Conservation (phyloP, 2,888 invertebrate species). For the Acronicta leporina region DNA sequence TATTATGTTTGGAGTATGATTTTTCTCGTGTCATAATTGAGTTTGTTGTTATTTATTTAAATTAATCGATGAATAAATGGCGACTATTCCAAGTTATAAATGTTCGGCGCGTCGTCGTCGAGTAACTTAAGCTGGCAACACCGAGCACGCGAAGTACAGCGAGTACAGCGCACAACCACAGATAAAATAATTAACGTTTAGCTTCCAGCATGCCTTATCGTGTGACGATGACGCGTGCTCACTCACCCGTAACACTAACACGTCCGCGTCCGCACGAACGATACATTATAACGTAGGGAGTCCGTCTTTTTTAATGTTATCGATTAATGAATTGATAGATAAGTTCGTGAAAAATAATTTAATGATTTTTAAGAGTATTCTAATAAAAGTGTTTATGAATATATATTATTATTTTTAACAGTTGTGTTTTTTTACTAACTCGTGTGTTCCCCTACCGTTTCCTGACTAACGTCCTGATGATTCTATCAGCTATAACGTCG, state of each 20-base stretch:
- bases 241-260: conserved; percentile 57
- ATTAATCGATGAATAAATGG: conserved; percentile 80
- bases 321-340: conserved; percentile 86
- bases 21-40: conserved; percentile 85
- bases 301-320: conserved; percentile 84
- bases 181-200: not conserved
- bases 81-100: conserved; percentile 67
- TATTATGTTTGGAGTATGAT: conserved; percentile 83
- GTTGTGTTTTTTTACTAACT: conserved; percentile 86
- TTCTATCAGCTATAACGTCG: conserved; percentile 85
- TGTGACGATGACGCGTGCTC: conserved; percentile 28
- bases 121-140: conserved; percentile 43
- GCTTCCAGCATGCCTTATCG: conserved; percentile 15
- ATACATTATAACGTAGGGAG: conserved; percentile 64
- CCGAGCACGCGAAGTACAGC: conserved; percentile 10
- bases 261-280: conserved; percentile 66
- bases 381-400: conserved; percentile 90
- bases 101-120: conserved; percentile 50
- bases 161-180: not conserved
- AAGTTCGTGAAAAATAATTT: conserved; percentile 88
- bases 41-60: conserved; percentile 86
- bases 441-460: conserved; percentile 71
- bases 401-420: conserved; percentile 89
- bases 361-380: conserved; percentile 88
- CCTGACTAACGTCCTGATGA: conserved; percentile 71